Conservation (phyloP, 1,140 invertebrate species). For the Drosophila elegans region DNA sequence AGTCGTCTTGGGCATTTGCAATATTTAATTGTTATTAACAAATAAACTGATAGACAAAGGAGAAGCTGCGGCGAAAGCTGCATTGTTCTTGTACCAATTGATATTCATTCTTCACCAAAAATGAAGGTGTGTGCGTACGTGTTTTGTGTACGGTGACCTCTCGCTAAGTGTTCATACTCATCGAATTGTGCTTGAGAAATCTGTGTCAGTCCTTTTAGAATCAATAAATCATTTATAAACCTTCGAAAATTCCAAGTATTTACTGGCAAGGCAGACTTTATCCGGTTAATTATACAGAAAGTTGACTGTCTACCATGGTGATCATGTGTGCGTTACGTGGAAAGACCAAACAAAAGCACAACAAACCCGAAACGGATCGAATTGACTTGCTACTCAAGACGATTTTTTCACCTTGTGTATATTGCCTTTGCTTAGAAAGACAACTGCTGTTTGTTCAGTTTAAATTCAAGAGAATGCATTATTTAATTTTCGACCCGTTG, state of each 20-base stretch:
- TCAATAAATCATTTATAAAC: constrained; percentile 15
- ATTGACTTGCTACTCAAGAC: constrained; percentile 15
- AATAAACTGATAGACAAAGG: constrained; percentile 23
- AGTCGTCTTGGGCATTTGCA: constrained; percentile 7
- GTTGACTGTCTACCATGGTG: constrained; percentile 6
- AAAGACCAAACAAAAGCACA: constrained; percentile 12
- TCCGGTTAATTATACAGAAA: background rate
- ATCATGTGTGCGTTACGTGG: constrained; percentile 40
- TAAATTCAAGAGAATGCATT: background rate
- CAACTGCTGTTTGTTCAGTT: constrained; percentile 32
- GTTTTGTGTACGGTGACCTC: constrained; percentile 20
- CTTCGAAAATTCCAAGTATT: background rate
- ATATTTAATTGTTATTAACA: constrained; percentile 35
- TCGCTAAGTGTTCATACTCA: constrained; percentile 25
- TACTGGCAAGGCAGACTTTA: background rate
- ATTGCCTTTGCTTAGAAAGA: background rate
- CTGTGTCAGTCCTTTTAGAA: constrained; percentile 15
- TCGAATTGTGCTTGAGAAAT: constrained; percentile 16
- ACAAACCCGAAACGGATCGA: constrained; percentile 4
- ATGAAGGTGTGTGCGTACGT: constrained; percentile 59
- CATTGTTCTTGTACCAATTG: constrained; percentile 30
- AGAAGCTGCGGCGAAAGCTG: constrained; percentile 20
- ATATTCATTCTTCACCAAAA: constrained; percentile 51
- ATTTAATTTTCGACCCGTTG: constrained; percentile 14
- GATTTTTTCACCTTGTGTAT: constrained; percentile 1